phyloP scores from a whole-genome alignment of 1,140 invertebrate species.

The Fopius arisanus region DNA sequence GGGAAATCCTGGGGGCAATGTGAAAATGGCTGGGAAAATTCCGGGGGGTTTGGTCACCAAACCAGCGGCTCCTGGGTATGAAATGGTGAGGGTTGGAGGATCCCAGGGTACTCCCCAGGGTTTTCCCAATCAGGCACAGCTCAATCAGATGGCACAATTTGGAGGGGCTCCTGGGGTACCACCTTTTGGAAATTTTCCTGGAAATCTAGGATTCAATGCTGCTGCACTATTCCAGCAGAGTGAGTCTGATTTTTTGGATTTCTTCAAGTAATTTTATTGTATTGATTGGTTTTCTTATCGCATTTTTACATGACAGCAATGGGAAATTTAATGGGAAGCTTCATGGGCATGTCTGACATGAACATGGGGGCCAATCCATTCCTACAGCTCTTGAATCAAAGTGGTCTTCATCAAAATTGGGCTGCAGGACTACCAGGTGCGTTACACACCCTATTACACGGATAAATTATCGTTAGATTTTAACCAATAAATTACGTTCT shows the following conservation, averaged over 20 bases:
- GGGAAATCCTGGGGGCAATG: slow-evolving; percentile 46
- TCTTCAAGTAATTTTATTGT: not conserved
- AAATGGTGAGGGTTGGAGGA: slow-evolving; percentile 58
- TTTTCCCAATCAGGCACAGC: slow-evolving; percentile 44
- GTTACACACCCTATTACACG: not conserved
- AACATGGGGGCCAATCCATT: slow-evolving; percentile 61
- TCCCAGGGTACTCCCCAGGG: slow-evolving; percentile 49
- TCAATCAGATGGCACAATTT: slow-evolving; percentile 50
- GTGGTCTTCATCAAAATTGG: slow-evolving; percentile 57
- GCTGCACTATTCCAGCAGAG: slow-evolving; percentile 80
- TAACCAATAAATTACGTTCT: no score
- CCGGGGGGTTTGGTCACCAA: slow-evolving; percentile 66
- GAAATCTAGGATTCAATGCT: slow-evolving; percentile 67
- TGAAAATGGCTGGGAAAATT: slow-evolving; percentile 59
- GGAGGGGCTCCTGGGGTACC: slow-evolving; percentile 37
- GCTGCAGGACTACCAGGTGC: slow-evolving; percentile 53
- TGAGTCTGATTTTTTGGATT: no score
- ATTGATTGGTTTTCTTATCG: not conserved
- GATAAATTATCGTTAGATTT: not conserved
- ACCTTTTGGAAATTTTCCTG: slow-evolving; percentile 40
- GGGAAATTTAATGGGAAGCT: slow-evolving; percentile 57
- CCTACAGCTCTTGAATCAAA: slow-evolving; percentile 61
- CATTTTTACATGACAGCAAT: slow-evolving; percentile 32
- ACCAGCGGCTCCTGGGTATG: slow-evolving; percentile 61
- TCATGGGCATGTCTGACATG: slow-evolving; percentile 61